Evolutionary conservation across 2,113 vertebrate genomes (phyloP), one percentile per base, ranked within the genome.

Genomic region (Arenaria interpres): DNA sequence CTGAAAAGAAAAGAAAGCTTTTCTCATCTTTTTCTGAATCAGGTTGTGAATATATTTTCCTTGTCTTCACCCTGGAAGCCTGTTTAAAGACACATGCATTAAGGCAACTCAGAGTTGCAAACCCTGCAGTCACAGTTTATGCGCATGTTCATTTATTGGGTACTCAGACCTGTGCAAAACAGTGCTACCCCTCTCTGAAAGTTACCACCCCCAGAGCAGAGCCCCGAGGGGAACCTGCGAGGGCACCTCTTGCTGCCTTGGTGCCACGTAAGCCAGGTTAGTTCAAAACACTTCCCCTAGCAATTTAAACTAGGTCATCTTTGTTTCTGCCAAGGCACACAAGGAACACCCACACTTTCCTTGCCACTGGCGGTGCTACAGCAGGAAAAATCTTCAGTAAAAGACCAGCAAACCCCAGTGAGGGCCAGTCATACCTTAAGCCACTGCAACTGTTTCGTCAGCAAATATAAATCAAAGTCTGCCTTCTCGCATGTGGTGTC

Each of bases 241-340:
- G 76, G 75, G 15, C 32, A 53, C 32, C 15, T 93, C 75, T 54
- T 67, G 80, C 83, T 93, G 72, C 66, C 37, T 73, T 46, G 13
- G 71, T 48, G 72, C 87, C 1, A 0, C 0, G 0, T 59, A 43
- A 88, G 37, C 27, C 59, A 73, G 41, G 83, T n/a, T 74, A 50
- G 41, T 37, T 69, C 50, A 90, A 68, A 96, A 89, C 46, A 33
- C 76, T 59, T 84, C n/a, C 45, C n/a, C 30, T 32, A 51, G 64
- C 69, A 56, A 14, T 68, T 59, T 91, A 72, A 89, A 78, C 43
- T 59, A 45, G 87, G 84, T 94, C 51, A 60, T n/a, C 41, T 33
- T 64, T 4, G 0, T 60, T 79, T 95, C 84, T 88, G 14, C 62
- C 18, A 35, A 68, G 53, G 48, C 33, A 89, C 60, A 85, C 43